Base-by-base conservation (phyloP, 1,140 invertebrate genomes). In the Drosophila funebris region DNA sequence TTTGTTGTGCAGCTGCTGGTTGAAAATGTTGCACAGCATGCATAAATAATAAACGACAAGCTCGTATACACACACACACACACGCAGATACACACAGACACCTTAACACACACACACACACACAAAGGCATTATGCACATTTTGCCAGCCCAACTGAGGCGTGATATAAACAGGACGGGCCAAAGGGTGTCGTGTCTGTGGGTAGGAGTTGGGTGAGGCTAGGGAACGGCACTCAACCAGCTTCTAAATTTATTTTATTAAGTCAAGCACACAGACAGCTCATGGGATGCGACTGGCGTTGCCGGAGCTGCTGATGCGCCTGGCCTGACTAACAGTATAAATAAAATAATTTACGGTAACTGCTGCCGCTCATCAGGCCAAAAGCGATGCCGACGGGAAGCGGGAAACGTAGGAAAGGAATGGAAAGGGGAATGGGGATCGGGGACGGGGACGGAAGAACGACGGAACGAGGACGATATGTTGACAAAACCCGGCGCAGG, bases 281-380 rank as follows among this genome's bases (percentile, higher is more conserved):
- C 67, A 46, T 48, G 39, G 76, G 54, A 66, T 66, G 64, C 58
- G 46, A 56, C 69, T 62, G 43, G 27, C 29, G 43, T 33, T 31
- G 18, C 36, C 9, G 44, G 13, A 48, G 52, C 13, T 60, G 53
- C 33, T 41, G 64, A 31, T 71, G 62, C 60, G 36, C 36, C 68
- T 22, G 41, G 53, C 62, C 57, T 54, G 78, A 64, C 78, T 73
- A 78, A 88, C 84, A 72, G 84, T 79, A 83, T 87, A 88, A 88
- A 88, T 83, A 88, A 89, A 88, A 88, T 88, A 88, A 88, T 88
- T 88, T 88, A 88, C 78, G 83, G 83, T 88, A 88, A 88, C 83
- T 83, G 83, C 83, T 88, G 83, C 75, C 76, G 83, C 83, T 88
- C 83, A 88, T 88, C 83, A 88, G 71, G 73, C 69, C 73, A 53